Base-by-base conservation (phyloP, 2,888 invertebrate species). In the Ochropacha duplaris region DNA sequence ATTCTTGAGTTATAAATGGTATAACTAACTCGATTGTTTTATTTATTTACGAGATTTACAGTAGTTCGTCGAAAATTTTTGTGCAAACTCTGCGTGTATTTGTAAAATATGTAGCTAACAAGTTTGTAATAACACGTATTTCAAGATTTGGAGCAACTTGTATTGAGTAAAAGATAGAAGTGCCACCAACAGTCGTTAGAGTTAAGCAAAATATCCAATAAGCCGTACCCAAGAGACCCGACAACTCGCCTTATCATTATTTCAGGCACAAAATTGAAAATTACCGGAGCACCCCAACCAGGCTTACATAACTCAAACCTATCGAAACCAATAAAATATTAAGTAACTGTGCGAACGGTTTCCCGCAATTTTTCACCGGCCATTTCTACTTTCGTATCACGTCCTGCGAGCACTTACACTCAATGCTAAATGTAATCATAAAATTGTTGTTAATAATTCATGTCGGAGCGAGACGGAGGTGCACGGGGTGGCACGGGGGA, bases 371-470 rank as follows among this genome's bases (percentile, higher is more conserved):
- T 90, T 88, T 88, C 90, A 88, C 83, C 72, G 83, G 80, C 79
- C 83, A 84, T 81, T 52, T 88, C 83, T 71, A 81, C 66, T 86
- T 88, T 86, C 92, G 72, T 74, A 79, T 87, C 92, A 92, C 92
- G 92, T 91, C 71, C 68, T 66, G 57, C 78, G 83, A 79, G 84
- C 88, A 87, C 90, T 90, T 88, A 86, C 81, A 86, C 86, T 86
- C 85, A 78, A 78, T 83, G 86, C 85, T 89, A 90, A 91, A 90
- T 90, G 90, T 88, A 90, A 92, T 92, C 92, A 90, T 92, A 92
- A 91, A 91, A 90, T 90, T 90, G 92, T 89, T 90, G 89, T 91
- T 90, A 92, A 92, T 92, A 92, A 91, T 92, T 91, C 91, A 92
- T 71, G 83, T 62, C 57, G 60, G 84, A 84, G 69, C 49, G 78